Base-by-base conservation (phyloP, 2,113 vertebrate genomes). In the crab-eating macaque (Macaca fascicularis) region DNA sequence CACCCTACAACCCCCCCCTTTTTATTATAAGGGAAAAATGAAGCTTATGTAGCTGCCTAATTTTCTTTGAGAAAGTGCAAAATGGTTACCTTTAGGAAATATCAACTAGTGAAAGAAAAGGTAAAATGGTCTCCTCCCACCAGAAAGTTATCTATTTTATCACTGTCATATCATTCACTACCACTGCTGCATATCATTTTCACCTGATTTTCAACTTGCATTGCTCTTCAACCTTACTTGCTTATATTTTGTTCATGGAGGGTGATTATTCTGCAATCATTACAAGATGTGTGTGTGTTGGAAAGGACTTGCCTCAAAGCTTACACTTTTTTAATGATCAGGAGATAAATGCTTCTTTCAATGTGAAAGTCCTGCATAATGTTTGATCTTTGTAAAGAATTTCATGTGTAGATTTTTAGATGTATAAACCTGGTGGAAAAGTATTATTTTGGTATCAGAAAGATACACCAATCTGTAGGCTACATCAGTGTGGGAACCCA, bases 221-320 rank as follows among this genome's bases (percentile, higher is more conserved):
- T 84, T 88, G 35, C 30, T 80, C 32, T 89, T 92, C 52, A 64
- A 45, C 23, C 22, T 86, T 81, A 67, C 80, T 61, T 80, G 40
- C 40, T 89, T 57, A 75, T 32, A 64, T 27, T 67, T 94, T 69
- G 40, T 45, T 85, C 43, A 48, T 23, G 32, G 50, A 64, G 2
- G 57, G 40, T 45, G 52, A n/a, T 22, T 67, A 57, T 80, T 93
- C 74, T 72, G 61, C n/a, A 50, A 12, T 59, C 45, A 75, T 48
- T 89, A 86, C 35, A 82, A n/a, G 10, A 48, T 80, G 30, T 67
- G 40, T 72, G 35, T 59, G 87, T 74, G 9, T 69, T 52, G 22
- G 87, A 74, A 82, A 93, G 57, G 45, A 92, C 30, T 92, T 78
- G 35, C 61, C 83, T 95, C 30, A 27, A 81, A 95, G 52, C 61